Percentiles rank a stretch among this genome's conserved stretches.
Evolutionary conservation across 2,113 vertebrate genomes (phyloP).

Genomic region (Urocitellus parryii): DNA sequence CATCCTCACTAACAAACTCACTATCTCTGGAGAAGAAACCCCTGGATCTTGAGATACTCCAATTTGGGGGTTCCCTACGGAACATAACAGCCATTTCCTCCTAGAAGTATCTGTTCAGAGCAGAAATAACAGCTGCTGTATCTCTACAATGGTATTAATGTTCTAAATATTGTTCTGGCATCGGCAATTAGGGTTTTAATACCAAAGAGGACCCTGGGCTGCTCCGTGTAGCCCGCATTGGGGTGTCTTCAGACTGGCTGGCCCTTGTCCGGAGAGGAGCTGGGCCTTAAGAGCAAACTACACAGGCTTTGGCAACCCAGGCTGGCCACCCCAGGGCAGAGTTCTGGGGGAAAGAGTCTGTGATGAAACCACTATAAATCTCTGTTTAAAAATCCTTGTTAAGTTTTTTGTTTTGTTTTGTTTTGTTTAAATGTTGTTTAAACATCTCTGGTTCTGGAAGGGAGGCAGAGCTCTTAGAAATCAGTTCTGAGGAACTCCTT

Average conservation of each 20-base stretch:
- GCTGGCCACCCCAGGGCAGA: conserved; percentile 76
- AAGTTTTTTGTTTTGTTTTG: conserved; percentile 80
- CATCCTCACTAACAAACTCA: background rate
- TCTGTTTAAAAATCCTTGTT: conserved; percentile 82
- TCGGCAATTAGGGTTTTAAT: background rate
- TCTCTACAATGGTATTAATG: background rate
- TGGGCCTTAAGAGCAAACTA: background rate
- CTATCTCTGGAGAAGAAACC: background rate
- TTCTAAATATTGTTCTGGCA: background rate
- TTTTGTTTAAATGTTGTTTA: conserved; percentile 83
- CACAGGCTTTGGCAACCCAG: conserved; percentile 61
- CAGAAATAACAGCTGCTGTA: background rate
- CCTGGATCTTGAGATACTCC: background rate
- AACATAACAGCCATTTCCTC: background rate
- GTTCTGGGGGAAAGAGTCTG: conserved; percentile 52
- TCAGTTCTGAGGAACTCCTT: conserved; percentile 68
- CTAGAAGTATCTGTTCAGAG: background rate
- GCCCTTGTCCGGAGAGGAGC: background rate
- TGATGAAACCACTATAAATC: conserved; percentile 80
- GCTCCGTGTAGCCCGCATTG: background rate
- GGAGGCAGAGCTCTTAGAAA: conserved; percentile 55
- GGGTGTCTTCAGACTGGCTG: background rate
- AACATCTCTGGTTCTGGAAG: conserved; percentile 78
- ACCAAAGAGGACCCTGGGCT: background rate
- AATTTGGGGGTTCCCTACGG: background rate